phyloP scores from a whole-genome alignment of 2,797 vertebrate genomes.

The Tragopan temminckii region DNA sequence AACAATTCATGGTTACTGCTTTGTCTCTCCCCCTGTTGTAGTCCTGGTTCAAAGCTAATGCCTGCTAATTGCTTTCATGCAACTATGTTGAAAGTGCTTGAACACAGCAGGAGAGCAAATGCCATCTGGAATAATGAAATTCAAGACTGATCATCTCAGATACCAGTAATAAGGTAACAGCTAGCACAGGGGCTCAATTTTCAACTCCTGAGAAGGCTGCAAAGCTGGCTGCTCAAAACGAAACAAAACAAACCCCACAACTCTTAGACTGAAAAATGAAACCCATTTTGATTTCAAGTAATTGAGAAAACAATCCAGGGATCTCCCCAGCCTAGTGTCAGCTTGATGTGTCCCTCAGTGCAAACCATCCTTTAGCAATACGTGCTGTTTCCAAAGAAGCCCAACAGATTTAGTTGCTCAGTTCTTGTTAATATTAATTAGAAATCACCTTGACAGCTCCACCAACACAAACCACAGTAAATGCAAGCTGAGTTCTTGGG shows the following conservation, averaged over 20 bases:
- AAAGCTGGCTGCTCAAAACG: neutral
- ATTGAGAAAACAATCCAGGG: neutral
- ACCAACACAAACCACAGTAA: neutral
- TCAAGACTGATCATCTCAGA: neutral
- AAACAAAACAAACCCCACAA: neutral
- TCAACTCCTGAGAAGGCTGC: neutral
- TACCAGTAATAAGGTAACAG: neutral
- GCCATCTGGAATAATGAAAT: neutral
- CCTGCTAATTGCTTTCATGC: neutral
- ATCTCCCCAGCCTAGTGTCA: conserved; percentile 7
- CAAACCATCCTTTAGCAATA: neutral
- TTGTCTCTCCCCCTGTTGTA: neutral
- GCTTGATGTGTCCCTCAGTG: neutral
- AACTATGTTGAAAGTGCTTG: neutral
- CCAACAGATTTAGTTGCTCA: neutral
- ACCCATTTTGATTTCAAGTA: neutral
- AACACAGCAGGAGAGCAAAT: neutral
- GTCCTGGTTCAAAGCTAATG: neutral
- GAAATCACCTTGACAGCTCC: neutral
- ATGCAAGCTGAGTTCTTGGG: neutral
- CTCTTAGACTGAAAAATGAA: neutral
- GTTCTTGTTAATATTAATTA: neutral
- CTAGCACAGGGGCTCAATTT: neutral
- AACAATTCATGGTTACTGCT: neutral
- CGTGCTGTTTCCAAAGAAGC: neutral